These are phyloP conservation scores for Sarcophaga caerulescens DNA, from an alignment of 2,888 invertebrate species.

Conservation along the genomic window DNA sequence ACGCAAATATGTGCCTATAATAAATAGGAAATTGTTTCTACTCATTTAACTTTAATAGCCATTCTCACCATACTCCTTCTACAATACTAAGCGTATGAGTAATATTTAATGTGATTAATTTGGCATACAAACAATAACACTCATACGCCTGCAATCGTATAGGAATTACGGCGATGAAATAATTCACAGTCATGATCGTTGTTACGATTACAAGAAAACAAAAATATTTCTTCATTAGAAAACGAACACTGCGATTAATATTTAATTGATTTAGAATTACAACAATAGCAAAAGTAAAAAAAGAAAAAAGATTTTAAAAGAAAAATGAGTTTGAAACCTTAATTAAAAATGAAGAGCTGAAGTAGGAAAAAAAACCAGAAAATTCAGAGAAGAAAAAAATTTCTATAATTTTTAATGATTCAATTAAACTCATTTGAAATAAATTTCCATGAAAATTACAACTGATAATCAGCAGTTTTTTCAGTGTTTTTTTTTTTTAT, in stretches of 20 bases:
- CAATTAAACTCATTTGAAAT: conserved; percentile 46
- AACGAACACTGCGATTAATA: background rate
- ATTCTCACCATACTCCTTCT: too few species aligned
- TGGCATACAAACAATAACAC: background rate
- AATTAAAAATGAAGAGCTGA: background rate
- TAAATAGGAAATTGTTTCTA: background rate
- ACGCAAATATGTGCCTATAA: too few species aligned
- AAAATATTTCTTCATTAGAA: background rate
- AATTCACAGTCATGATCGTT: too few species aligned
- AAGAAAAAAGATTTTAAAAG: background rate
- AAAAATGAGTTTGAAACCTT: too few species aligned
- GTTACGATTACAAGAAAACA: background rate
- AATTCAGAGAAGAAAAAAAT: background rate
- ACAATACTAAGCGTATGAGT: background rate
- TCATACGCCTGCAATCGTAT: background rate
- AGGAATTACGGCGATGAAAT: too few species aligned
- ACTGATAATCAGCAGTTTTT: conserved; percentile 53
- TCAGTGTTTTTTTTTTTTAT: background rate
- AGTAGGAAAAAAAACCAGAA: background rate
- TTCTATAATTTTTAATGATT: conserved; percentile 9
- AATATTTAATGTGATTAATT: background rate
- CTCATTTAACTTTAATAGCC: background rate
- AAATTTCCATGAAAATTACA: conserved; percentile 41
- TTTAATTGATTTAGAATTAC: background rate
- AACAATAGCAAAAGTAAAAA: background rate